phyloP scores from a whole-genome alignment of 2,888 invertebrate genomes.

The Trisateles emortualis region DNA sequence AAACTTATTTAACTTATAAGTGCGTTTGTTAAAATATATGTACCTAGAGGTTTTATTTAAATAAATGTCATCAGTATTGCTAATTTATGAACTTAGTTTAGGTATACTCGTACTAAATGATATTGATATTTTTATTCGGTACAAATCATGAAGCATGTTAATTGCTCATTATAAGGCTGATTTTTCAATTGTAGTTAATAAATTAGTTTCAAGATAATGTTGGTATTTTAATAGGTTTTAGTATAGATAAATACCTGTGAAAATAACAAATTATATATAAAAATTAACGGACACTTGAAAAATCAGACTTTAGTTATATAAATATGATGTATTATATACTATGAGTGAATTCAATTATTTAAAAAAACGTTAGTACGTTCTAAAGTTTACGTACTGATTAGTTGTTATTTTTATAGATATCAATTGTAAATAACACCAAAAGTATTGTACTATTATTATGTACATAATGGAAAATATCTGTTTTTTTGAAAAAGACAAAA shows the following conservation, averaged over 20 bases:
- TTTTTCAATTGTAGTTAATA: background rate
- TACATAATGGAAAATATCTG: slow-evolving; percentile 26
- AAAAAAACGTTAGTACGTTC: slow-evolving; percentile 27
- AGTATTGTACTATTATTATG: slow-evolving; percentile 30
- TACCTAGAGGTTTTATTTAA: slow-evolving; percentile 43
- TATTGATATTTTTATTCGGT: slow-evolving; percentile 57
- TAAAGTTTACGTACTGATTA: slow-evolving; percentile 30
- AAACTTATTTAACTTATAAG: slow-evolving; percentile 41
- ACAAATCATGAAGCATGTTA: slow-evolving; percentile 53
- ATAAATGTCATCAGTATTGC: slow-evolving; percentile 64
- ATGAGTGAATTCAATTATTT: slow-evolving; percentile 43
- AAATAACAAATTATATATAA: background rate
- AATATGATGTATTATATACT: slow-evolving; percentile 42
- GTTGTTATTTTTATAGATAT: slow-evolving; percentile 32
- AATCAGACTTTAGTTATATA: slow-evolving; percentile 19
- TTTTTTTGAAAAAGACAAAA: slow-evolving; percentile 23
- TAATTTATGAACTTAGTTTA: slow-evolving; percentile 57
- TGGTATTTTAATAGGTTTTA: background rate
- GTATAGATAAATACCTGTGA: background rate
- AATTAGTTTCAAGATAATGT: background rate
- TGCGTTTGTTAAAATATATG: slow-evolving; percentile 35
- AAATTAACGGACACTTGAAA: background rate
- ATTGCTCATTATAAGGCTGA: slow-evolving; percentile 46
- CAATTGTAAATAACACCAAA: slow-evolving; percentile 45
- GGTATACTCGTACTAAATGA: slow-evolving; percentile 44